Base-by-base conservation (phyloP, 1,140 invertebrate genomes). In the Oncopodura yosiiana region DNA sequence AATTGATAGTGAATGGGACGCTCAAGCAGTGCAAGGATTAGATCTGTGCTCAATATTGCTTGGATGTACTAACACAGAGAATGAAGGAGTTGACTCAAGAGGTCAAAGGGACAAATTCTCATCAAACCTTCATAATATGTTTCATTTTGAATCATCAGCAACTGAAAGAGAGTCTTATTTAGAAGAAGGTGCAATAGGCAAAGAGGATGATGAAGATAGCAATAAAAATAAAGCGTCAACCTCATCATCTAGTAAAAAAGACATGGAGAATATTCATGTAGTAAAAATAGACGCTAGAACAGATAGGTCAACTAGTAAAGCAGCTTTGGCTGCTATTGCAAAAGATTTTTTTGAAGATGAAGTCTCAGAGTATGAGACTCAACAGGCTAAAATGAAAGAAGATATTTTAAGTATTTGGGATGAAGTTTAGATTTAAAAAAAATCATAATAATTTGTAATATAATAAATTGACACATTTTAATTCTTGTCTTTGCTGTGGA, bases 31-130 rank as follows among this genome's bases (percentile, higher is more conserved):
- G 26, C 58, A 54, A 44, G 61, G 58, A 27, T 45, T 63, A 4
- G 58, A 63, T 23, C 42, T 63, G 24, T 63, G 61, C 36, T 52
- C 54, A 16, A 38, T 52, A 8, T 34, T 63, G 3, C 36, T 63
- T 11, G 58, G 61, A 39, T 60, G 58, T 30, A 42, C 29, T 46
- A 37, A 45, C n/a, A 11, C 38, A 24, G 29, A 12, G 5, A 23
- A 50, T 21, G 41, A 39, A 34, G 42, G 21, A n/a, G n/a, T n/a
- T 27, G n/a, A 5, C 32, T 32, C 39, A 43, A 37, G 29, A 45
- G 14, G n/a, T 24, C 19, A 36, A 16, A 34, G 30, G 8, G 8
- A 9, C 30, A 34, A 34, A 34, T n/a, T 34, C 30, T 34, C 30
- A 34, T 34, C 30, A 34, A 34, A 34, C 14, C 6, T n/a, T 8